phyloP scores from a whole-genome alignment of 2,888 invertebrate species.

The Andrena fulva region DNA sequence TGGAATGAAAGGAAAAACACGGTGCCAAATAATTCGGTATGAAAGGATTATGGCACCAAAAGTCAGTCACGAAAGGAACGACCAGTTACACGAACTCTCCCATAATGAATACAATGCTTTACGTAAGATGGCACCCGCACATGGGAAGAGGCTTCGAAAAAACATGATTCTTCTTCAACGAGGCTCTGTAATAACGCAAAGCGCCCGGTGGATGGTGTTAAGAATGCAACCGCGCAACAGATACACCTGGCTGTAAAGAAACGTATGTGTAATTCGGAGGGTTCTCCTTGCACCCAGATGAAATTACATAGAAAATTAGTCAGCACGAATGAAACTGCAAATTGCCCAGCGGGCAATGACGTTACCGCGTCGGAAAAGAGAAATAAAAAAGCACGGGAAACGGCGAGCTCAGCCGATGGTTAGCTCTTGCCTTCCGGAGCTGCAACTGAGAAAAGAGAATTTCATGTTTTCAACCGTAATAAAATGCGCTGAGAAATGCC shows the following conservation, averaged over 20 bases:
- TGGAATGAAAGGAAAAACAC: slow-evolving; percentile 1
- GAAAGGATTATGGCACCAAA: slow-evolving; percentile 56
- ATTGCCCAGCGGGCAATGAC: not conserved
- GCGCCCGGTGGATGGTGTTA: not conserved
- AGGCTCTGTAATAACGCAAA: slow-evolving; percentile 17
- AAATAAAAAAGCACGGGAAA: not conserved
- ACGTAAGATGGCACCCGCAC: slow-evolving; percentile 44
- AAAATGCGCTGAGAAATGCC: slow-evolving; percentile 38
- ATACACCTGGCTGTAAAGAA: not conserved
- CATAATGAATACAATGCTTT: slow-evolving; percentile 60
- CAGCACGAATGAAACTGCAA: not conserved
- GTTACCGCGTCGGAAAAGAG: not conserved
- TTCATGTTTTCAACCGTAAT: slow-evolving; percentile 31
- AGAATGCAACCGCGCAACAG: not conserved
- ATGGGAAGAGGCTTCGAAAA: slow-evolving; percentile 47
- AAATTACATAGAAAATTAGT: too few relatives aligned
- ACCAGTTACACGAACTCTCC: slow-evolving; percentile 50
- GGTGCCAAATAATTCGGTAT: slow-evolving; percentile 35
- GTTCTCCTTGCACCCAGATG: too few relatives aligned
- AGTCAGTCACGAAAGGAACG: slow-evolving; percentile 58
- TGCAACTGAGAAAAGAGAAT: slow-evolving; percentile 26
- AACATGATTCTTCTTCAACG: slow-evolving; percentile 24
- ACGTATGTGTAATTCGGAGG: too few relatives aligned
- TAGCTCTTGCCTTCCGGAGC: not conserved
- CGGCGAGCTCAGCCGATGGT: not conserved